Evolutionary conservation across 2,113 vertebrate species (phyloP), one percentile per base, ranked within the genome.

Genomic region (Pygoscelis adeliae): DNA sequence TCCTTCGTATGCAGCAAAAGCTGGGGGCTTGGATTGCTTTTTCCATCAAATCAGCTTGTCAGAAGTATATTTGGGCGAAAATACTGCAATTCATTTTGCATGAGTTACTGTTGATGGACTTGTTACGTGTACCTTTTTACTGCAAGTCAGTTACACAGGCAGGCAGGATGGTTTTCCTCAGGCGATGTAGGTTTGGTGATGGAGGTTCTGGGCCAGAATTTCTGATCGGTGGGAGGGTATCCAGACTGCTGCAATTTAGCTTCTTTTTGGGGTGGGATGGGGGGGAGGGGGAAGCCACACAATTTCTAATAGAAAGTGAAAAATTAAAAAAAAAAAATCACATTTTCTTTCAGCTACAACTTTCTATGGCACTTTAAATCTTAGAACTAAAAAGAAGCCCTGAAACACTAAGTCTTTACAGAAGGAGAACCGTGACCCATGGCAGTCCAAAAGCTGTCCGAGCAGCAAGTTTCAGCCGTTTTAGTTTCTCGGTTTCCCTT

Each of bases 211-310:
- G 36, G n/a, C 6, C 21, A 53, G 25, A 70, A 67, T 44, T 79
- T 67, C 46, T 78, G 18, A 29, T 20, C 2, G 9, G 34, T 21
- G 10, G 13, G 23, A 65, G 3, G 1, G 17, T 72, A 73, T 27
- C 34, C 70, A 91, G 34, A 44, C 29, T 74, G 52, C 36, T 82
- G 44, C 20, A 56, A 50, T 22, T 50, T 63, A 26, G 21, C 26
- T 65, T 47, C 40, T 65, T 65, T 83, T n/a, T 15, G 17, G 14
- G 5, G 14, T 4, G 3, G 4, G 1, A 1, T 5, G 1, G 7
- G 23, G 4, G 5, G 6, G 3, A 3, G 7, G 1, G 5, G 21
- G 11, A 44, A 40, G 18, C 13, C 21, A 49, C 20, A 32, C 2
- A 27, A 61, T 18, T 36, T 72, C 25, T 55, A 55, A n/a, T 47